Base-by-base conservation (phyloP, 64 coral and sea anemone genomes). In the Stichodactyla mertensii region DNA sequence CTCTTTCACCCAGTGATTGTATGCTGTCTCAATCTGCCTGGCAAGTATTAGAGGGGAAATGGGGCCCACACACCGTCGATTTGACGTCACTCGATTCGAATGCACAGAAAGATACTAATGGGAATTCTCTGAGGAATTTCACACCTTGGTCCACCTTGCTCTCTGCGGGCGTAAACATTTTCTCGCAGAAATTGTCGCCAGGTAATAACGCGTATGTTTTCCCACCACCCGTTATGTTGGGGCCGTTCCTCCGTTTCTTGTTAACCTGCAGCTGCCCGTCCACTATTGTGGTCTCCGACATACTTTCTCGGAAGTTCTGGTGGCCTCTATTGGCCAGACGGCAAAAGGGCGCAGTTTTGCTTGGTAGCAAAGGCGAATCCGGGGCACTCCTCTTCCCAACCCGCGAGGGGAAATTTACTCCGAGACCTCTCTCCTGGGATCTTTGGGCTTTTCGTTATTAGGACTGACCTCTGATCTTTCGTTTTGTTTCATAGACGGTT, bases 151-250 rank as follows among this genome's bases (percentile, higher is more conserved):
- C 52, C 22, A 91, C 36, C 5, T 71, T 83, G 16, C 28, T 16
- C 26, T 86, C 83, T 28, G 16, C 89, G 22, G 88, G 79, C 4
- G 79, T 89, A 0, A 91, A 91, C 69, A 14, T 79, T 36, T 91
- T 91, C 18, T 54, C 64, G 20, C 89, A 91, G 26, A 52, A 8
- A 61, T 19, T 91, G 26, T 18, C 27, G 2, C 2, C 13, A 1
- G 14, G 2, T 6, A 54, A 83, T 3, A 89, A 89, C 22, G 82
- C 53, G 20, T 89, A 85, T 57, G 82, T 69, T 18, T 86, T 91
- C 52, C 83, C 89, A 19, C 89, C 71, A 52, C 86, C 86, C 23
- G 20, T 84, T 5, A 52, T 91, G 8, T 18, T 84, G 2, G 81
- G 88, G 16, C 82, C 88, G 5, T 19, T 89, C 12, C 52, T 89